Evolutionary conservation across 2,888 invertebrate species (phyloP), one percentile per base, ranked within the genome.

Genomic region (Platynereis dumerilii): DNA sequence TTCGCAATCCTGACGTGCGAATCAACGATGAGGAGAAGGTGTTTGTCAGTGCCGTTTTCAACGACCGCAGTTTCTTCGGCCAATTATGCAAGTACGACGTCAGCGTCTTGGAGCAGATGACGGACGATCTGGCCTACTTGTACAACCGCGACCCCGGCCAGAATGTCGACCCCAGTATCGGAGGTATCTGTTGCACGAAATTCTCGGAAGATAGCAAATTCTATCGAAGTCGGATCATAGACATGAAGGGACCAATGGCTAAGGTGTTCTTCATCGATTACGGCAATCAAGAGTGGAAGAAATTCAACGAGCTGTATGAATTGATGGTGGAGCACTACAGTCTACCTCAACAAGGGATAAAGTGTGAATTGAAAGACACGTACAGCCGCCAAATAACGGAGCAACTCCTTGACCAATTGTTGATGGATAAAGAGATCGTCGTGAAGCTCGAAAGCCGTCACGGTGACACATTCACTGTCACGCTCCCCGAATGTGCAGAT

Each of bases 181-280:
- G 22, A n/a, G 48, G 22, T n/a, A 22, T 48, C 3, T 48, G 48
- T n/a, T 48, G 48, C 48, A 48, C 48, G 3, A 48, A 48, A n/a
- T 48, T 48, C 22, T 20, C 48, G 7, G 48, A 48, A 22, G 48
- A 48, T n/a, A 3, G 17, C 48, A n/a, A n/a, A 22, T 48, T n/a
- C 7, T 48, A 48, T 22, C n/a, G 48, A 48, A 20, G 20, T n/a
- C 5, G n/a, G 48, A 22, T 48, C 7, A 48, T 48, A 5, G 48
- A 48, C 7, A 22, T 48, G 20, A 5, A 48, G n/a, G 48, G 48
- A n/a, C n/a, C n/a, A 20, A n/a, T 10, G 48, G 22, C 22, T 12
- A 20, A 22, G n/a, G 48, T 48, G 22, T 22, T 20, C 7, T 48
- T 48, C 22, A 22, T 48, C 5, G 48, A 48, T 22, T 48, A 48